Base-by-base conservation (phyloP, 2,113 vertebrate species). In the Tragelaphus scriptus region DNA sequence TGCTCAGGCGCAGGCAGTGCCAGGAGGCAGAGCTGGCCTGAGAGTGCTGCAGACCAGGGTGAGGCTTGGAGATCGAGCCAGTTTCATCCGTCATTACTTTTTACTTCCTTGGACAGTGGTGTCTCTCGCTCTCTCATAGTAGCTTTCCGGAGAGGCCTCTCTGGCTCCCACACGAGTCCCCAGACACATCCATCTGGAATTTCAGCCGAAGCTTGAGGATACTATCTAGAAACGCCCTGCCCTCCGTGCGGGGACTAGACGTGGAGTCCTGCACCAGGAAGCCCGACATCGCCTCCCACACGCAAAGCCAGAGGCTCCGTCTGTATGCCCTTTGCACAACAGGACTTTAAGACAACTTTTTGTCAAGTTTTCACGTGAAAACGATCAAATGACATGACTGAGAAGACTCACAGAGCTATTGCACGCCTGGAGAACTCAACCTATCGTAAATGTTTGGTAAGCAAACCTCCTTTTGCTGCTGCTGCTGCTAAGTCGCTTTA, bases 21-120 rank as follows among this genome's bases (percentile, higher is more conserved):
- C 36, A 14, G 11, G 32, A 21, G 8, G 4, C 30, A 88, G 79
- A 40, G 63, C 81, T 51, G 90, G 1, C 2, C 47, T 2, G 32
- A 84, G 25, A 36, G 53, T 25, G 3, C 13, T 53, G 85, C 32
- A 30, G 40, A 26, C 85, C 36, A 63, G 15, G 59, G 40, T 65
- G 68, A 36, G 30, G 47, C 55, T 96, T 97, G 88, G 55, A 61
- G 92, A 95, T 56, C 23, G 11, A 95, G 59, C 23, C 8, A 4
- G 23, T 95, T 97, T 86, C 86, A 90, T 75, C 58, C 25, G 19
- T 81, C 95, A 61, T 92, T 91, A 71, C 80, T 8, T 88, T 96
- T 90, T 53, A 94, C 71, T n/a, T 95, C 77, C 40, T 30, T 89
- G 14, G 55, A 77, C 32, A 28, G 61, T 58, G 56, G 61, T n/a